Conservation (phyloP, 64 coral and sea anemone genomes). For the Pachyseris speciosa region DNA sequence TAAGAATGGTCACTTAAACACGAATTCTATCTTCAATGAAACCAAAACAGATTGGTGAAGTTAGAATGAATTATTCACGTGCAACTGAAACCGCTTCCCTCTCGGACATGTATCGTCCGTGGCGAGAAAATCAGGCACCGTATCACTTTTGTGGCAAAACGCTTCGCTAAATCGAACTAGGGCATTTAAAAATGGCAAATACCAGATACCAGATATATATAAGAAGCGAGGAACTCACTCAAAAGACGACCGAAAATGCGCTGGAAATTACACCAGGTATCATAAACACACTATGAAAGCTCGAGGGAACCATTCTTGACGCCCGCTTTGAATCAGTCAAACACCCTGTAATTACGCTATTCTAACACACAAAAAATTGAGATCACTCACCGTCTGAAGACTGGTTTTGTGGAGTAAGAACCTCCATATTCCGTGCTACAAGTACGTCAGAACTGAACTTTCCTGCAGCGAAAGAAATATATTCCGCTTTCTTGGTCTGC, state of each 20-base stretch:
- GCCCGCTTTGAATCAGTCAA: neutral
- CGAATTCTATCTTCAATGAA: slow-evolving; percentile 12
- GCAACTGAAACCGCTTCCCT: slow-evolving; percentile 23
- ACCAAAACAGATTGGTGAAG: slow-evolving; percentile 26
- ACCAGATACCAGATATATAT: neutral
- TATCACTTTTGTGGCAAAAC: slow-evolving; percentile 3
- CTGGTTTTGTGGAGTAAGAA: slow-evolving; percentile 25
- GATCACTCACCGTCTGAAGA: slow-evolving; percentile 1
- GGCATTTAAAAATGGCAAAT: neutral
- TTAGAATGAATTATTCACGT: slow-evolving; percentile 35
- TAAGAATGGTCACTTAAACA: slow-evolving; percentile 30
- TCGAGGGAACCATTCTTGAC: neutral
- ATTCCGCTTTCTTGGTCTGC: slow-evolving; percentile 21
- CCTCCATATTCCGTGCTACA: slow-evolving; percentile 17
- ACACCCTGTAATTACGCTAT: neutral
- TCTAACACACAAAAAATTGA: neutral
- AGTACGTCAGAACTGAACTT: neutral
- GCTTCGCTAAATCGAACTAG: neutral
- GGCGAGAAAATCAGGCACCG: neutral
- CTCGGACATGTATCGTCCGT: neutral
- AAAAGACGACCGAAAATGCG: neutral
- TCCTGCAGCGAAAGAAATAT: slow-evolving; percentile 41
- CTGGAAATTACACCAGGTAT: neutral
- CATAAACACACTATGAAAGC: neutral
- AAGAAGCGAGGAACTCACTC: neutral